These are phyloP conservation scores for Nezara viridula DNA, from an alignment of 2,888 invertebrate species.

Conservation along the genomic window DNA sequence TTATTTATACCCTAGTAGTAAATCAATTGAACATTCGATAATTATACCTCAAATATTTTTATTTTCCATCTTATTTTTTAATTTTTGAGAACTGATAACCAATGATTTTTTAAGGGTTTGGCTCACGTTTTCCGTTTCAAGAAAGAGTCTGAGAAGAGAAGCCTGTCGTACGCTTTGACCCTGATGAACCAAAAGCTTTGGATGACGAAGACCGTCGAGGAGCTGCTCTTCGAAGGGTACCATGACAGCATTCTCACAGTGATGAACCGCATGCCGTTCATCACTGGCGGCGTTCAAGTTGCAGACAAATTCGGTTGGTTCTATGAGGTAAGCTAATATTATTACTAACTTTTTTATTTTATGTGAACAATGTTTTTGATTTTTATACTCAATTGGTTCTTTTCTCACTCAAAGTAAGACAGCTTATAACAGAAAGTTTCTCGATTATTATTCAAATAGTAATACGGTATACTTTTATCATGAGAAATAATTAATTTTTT, in stretches of 20 bases:
- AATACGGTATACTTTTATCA: neutral
- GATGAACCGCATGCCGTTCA: slow-evolving; percentile 65
- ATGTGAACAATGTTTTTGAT: too few species aligned
- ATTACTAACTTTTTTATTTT: too few species aligned
- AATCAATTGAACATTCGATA: too few species aligned
- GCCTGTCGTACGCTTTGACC: slow-evolving; percentile 68
- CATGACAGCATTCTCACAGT: slow-evolving; percentile 78
- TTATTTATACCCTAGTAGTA: too few species aligned
- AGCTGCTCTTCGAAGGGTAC: slow-evolving; percentile 86
- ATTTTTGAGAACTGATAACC: neutral
- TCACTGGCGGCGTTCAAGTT: slow-evolving; percentile 66
- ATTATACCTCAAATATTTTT: too few species aligned
- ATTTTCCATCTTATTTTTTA: neutral
- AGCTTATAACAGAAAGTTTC: too few species aligned
- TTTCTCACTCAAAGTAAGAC: too few species aligned
- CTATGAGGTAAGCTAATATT: slow-evolving; percentile 72
- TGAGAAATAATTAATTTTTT: neutral
- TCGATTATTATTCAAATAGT: too few species aligned
- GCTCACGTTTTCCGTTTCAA: slow-evolving; percentile 67
- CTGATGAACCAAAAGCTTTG: slow-evolving; percentile 68
- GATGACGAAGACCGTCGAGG: slow-evolving; percentile 76
- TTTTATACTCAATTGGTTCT: too few species aligned
- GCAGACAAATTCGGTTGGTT: slow-evolving; percentile 91
- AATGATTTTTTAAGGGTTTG: slow-evolving; percentile 61
- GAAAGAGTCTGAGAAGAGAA: slow-evolving; percentile 68